These are phyloP conservation scores for Hyposoter didymator DNA, from an alignment of 2,888 invertebrate genomes.

Conservation along the genomic window DNA sequence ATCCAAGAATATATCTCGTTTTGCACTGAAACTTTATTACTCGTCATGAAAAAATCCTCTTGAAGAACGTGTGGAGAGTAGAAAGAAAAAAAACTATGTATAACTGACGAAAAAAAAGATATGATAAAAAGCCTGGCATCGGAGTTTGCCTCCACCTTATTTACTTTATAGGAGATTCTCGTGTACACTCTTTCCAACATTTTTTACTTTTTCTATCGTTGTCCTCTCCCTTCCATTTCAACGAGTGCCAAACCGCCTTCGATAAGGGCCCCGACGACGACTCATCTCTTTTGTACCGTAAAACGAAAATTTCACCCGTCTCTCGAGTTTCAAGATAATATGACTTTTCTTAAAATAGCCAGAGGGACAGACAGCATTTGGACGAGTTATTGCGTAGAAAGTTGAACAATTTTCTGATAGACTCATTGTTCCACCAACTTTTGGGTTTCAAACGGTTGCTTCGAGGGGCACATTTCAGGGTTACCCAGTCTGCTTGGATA, in stretches of 20 bases:
- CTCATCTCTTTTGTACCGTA: constrained; percentile 13
- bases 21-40: constrained; percentile 39
- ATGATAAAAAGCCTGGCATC: constrained; percentile 21
- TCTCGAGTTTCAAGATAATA: neutral
- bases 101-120: constrained; percentile 26
- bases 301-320: constrained; percentile 5
- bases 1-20: constrained; percentile 36
- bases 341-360: constrained; percentile 12
- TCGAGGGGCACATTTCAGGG: neutral
- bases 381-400: neutral
- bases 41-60: constrained; percentile 22
- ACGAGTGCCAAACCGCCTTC: constrained; percentile 31
- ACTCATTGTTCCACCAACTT: neutral
- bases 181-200: neutral
- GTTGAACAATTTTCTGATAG: neutral
- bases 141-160: constrained; percentile 13
- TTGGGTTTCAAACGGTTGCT: neutral
- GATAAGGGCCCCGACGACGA: constrained; percentile 39
- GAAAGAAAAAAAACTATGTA: neutral
- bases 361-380: neutral
- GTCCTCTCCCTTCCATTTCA: neutral
- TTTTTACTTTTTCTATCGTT: constrained; percentile 1
- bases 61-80: neutral
- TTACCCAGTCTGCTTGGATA: neutral
- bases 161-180: constrained; percentile 10